Percentiles rank a stretch among this genome's conserved stretches.
Evolutionary conservation across 2,797 vertebrate species (phyloP).

Genomic region (Enoplosus armatus): DNA sequence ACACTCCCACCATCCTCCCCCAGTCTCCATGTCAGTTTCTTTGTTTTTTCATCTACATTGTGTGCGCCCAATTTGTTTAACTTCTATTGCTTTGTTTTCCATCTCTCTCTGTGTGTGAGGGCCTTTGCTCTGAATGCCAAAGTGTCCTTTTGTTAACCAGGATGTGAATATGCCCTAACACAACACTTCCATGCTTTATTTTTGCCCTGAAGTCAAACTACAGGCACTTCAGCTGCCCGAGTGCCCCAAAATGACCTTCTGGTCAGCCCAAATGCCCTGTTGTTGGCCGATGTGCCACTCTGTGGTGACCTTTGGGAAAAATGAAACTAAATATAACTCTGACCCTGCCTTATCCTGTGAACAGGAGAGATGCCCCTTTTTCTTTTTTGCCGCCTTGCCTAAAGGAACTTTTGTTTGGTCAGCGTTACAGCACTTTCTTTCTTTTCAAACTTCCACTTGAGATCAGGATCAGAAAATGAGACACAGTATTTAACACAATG

Average conservation of each 20-base stretch:
- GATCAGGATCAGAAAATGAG: not conserved
- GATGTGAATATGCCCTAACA: slow-evolving; percentile 43
- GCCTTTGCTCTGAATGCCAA: slow-evolving; percentile 31
- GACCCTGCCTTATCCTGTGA: not conserved
- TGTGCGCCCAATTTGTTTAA: slow-evolving; percentile 22
- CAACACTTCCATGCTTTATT: slow-evolving; percentile 49
- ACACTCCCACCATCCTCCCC: not conserved
- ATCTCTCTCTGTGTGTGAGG: not conserved
- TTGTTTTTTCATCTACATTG: slow-evolving; percentile 36
- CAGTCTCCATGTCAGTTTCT: slow-evolving; percentile 1
- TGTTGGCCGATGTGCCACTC: not conserved
- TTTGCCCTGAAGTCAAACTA: slow-evolving; percentile 22
- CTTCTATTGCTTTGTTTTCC: slow-evolving; percentile 36
- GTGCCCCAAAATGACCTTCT: slow-evolving; percentile 32
- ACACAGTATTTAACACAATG: not conserved
- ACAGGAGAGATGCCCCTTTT: too few species aligned
- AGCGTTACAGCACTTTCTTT: too few species aligned
- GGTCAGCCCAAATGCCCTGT: not conserved
- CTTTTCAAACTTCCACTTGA: not conserved
- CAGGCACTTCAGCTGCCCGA: not conserved
- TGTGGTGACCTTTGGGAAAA: slow-evolving; percentile 33
- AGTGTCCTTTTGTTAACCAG: slow-evolving; percentile 43
- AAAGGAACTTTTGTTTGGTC: not conserved
- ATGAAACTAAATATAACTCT: not conserved
- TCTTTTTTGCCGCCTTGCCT: not conserved